Base-by-base conservation (phyloP, 1,140 invertebrate species). In the Coelopa frigida region DNA sequence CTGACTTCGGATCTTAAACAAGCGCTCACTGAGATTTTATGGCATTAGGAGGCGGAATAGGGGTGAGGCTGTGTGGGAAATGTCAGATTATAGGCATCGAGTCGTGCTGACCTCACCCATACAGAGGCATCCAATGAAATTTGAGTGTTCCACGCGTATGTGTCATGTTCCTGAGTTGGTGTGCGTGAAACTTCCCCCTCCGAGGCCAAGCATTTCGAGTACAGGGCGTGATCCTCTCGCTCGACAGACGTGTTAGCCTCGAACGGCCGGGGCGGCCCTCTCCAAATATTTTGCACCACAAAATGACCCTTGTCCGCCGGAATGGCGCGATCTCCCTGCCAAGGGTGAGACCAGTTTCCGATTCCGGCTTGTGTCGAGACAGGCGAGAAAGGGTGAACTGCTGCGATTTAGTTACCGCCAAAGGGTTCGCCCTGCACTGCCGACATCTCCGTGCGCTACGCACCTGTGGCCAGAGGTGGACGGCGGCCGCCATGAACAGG, bases 201-300 rank as follows among this genome's bases (percentile, higher is more conserved):
- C n/a, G n/a, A n/a, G n/a, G n/a, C n/a, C n/a, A n/a, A n/a, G n/a
- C n/a, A 29, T 29, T 29, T 29, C 14, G 27, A 29, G 14, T 10
- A 29, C 27, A 10, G 27, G 27, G 27, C 27, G 27, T 29, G 27
- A 29, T 29, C 8, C n/a, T n/a, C n/a, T n/a, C n/a, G n/a, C n/a
- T n/a, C n/a, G n/a, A n/a, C n/a, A n/a, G n/a, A n/a, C n/a, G 15
- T 8, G 18, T 46, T 12, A 14, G 32, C 12, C 15, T 24, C 27
- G 7, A n/a, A 12, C n/a, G 29, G 27, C n/a, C 21, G 36, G 15
- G 27, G 12, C 46, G 40, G 44, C 47, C 47, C 26, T 38, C 20
- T 38, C 44, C 42, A 49, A 49, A 49, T 49, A 49, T 49, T 49
- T 49, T 37, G 18, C 22, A 49, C 48, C 35, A 49, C 41, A n/a